Evolutionary conservation across 2,888 invertebrate genomes (phyloP), one percentile per base, ranked within the genome.

Genomic region (Tetragonula carbonaria): DNA sequence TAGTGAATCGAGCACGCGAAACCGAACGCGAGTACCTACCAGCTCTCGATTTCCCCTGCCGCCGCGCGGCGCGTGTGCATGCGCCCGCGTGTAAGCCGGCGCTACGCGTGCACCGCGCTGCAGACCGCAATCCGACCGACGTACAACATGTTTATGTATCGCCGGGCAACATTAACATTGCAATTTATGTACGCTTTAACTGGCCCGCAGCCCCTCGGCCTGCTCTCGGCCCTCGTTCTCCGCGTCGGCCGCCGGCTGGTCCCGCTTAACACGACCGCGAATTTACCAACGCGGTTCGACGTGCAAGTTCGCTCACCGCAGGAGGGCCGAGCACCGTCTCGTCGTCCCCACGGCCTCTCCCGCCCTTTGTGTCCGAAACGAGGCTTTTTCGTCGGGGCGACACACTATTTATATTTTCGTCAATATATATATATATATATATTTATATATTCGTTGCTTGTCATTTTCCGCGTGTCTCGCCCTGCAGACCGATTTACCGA

Each of bases 141-240:
- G 91, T 92, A 93, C 92, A 93, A 90, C 92, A 92, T 94, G 94
- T 94, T 94, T 94, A 93, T 94, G 93, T 92, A 93, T 93, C 91
- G 92, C 91, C 45, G 89, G 90, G 91, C 89, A 91, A 92, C 93
- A 94, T 94, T 93, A 93, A 94, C 93, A 92, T 92, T 89, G 91
- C 93, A 92, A 93, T 94, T 94, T 94, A 94, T 94, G 93, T 92
- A 91, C 90, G 92, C 92, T 93, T 92, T 92, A 91, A 92, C 93
- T 90, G 91, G 87, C 76, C 82, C 55, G 78, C 84, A 76, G 73
- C 87, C 84, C 84, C 80, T 67, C 81, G 74, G 78, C 55, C 66
- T n/a, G 82, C 8, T 62, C 8, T 62, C 28, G 62, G 18, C 8
- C 28, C 18, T 62, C 62, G 81, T 67, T 84, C 84, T 79, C 75